Base-by-base conservation (phyloP, 1,140 invertebrate species). In the Brachionus calyciflorus region DNA sequence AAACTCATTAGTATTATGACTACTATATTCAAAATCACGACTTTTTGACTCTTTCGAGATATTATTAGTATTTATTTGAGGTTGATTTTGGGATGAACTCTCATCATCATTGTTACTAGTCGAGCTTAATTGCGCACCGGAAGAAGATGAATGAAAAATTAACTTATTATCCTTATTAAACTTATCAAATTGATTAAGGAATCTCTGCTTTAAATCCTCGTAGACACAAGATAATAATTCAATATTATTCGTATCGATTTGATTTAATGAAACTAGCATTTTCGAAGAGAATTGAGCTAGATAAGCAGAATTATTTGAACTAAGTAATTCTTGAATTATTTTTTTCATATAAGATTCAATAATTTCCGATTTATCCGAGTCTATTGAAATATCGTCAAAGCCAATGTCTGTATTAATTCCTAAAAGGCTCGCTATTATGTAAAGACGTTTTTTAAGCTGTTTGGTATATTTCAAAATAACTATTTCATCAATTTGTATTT, bases 351-450 rank as follows among this genome's bases (percentile, higher is more conserved):
- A 51, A 14, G 46, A 49, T 7, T 73, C 51, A 19, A 73, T 17
- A 5, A 73, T 51, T 21, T 73, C 69, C 2, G 69, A 51, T 19
- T 73, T 55, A 40, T 73, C 37, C 46, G 69, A 73, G 19, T 73
- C 69, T 0, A 73, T 73, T n/a, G 69, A 73, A 19, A 51, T 55
- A 19, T 73, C 46, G n/a, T 73, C 69, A 37, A 51, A 51, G 10
- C 46, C 51, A 17, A 73, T 49, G 51, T 73, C 69, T 9, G 69
- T 51, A 24, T 73, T 73, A n/a, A 73, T 53, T 21, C 69, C 69
- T 10, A 73, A 37, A 21, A 73, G 19, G 6, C 19, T 73, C 6
- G 69, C 44, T 1, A 49, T 73, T 3, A 73, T n/a, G 21, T 40
- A 55, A 6, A 73, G 17, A 0, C 46, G 19, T 17, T 73, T 73